Base-by-base conservation (phyloP, 2,797 vertebrate species). In the Tapera naevia region DNA sequence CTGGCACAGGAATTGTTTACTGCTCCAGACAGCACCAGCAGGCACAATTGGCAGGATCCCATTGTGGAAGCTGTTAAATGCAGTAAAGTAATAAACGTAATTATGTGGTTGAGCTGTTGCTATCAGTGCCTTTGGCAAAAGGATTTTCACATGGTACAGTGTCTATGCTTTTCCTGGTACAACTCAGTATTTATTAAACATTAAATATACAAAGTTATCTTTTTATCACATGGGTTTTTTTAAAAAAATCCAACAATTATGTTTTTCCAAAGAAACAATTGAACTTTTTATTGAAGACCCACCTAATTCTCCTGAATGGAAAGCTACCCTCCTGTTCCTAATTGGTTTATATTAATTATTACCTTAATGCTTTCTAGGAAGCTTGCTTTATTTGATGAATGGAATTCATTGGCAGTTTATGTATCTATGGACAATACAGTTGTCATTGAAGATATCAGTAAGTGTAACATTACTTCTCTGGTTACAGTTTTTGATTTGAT, bases 361-460 rank as follows among this genome's bases (percentile, higher is more conserved):
- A 35, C 24, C 71, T 76, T 93, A 51, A 65, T 97, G 61, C 94
- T 97, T 97, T 97, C 51, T 94, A 99, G 98, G 97, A 99, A 99
- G 96, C 98, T 99, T 86, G 98, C 98, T 85, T 97, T 99, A 90
- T 99, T 99, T 98, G 98, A 99, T 53, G 98, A 99, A 58, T 99
- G 98, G 98, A 99, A 98, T 95, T 98, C 98, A 3, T 95, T 99
- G 96, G 98, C 98, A 70, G 98, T 99, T 91, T 98, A 99, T 88
- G 98, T 99, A 66, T 98, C 98, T 18, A 99, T 99, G 98, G 98
- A 99, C 97, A 99, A 99, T 84, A 99, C 98, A 2, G 98, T 99
- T 79, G 98, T 99, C 94, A 98, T 99, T 58, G 98, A 99, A 97
- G 98, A 99, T 96, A 99, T 99, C 97, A 98, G 98, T 99, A 97